Base-by-base conservation (phyloP, 2,888 invertebrate species). In the Drosophila neotestacea region DNA sequence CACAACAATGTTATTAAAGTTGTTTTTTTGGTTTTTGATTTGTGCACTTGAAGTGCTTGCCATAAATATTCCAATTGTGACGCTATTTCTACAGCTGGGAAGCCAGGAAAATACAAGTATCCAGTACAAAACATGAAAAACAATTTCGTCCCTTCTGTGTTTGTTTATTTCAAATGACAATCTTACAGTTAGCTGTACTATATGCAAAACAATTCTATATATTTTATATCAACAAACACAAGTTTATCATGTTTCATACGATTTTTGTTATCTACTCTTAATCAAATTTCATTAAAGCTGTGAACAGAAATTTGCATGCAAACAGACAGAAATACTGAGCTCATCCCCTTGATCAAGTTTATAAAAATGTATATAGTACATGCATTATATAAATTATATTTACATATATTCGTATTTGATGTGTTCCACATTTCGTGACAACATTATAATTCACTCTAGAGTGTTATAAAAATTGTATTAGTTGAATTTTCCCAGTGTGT, bases 401-500 rank as follows among this genome's bases (percentile, higher is more conserved):
- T 27, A 13, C 27, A 4, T 7, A 32, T 16, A 48, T 22, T 11
- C n/a, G 22, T 36, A 50, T 36, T 22, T 32, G 32, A n/a, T 13
- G 22, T 36, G 11, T n/a, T 38, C n/a, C 27, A 39, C 10, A 38
- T 28, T 13, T 27, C 36, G 38, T 52, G 52, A 52, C 28, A 38
- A 39, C 5, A 28, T 28, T 38, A 11, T 32, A 42, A 22, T 7
- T 28, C n/a, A 44, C 44, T 56, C 34, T 10, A 1, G 36, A 10
- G 55, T 11, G 27, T 10, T 28, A 28, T 44, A 34, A 11, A 55
- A 56, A 56, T 44, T 36, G 6, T 10, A 10, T 56, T 28, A 44
- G 27, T 44, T 10, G 9, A 55, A 55, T 56, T 56, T 56, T 36
- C 36, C 44, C 13, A 13, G 44, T 27, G 55, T 16, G 5, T 30